Conservation (phyloP, 2,888 invertebrate species). For the Campoplex nolae region DNA sequence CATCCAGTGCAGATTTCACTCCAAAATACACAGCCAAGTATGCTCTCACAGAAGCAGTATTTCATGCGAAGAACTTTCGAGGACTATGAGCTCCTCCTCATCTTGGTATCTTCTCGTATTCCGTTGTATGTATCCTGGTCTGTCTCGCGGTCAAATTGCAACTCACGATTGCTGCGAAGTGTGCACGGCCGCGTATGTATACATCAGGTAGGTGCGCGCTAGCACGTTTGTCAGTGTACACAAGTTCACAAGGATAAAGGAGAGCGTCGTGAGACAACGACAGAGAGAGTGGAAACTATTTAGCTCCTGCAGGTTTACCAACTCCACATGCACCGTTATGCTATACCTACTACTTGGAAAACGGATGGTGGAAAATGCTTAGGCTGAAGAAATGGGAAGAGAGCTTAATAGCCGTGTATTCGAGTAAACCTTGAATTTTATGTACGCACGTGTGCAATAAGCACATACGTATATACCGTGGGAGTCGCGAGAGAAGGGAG, state of each 20-base stretch:
- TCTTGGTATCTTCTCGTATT: slow-evolving; percentile 2
- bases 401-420: slow-evolving; percentile 44
- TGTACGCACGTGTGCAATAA: slow-evolving; percentile 58
- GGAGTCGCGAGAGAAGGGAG: background rate
- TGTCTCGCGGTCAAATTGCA: slow-evolving; percentile 56
- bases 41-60: slow-evolving; percentile 1
- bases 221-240: background rate
- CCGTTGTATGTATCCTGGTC: slow-evolving; percentile 22
- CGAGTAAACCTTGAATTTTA: slow-evolving; percentile 57
- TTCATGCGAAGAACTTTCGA: background rate
- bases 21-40: background rate
- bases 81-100: slow-evolving; percentile 20
- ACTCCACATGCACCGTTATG: slow-evolving; percentile 29
- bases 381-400: slow-evolving; percentile 14
- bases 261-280: background rate
- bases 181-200: background rate
- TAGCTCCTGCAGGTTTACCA: slow-evolving; percentile 14
- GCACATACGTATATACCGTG: slow-evolving; percentile 37
- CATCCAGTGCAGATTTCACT: background rate
- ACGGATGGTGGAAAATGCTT: slow-evolving; percentile 9
- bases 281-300: slow-evolving; percentile 35
- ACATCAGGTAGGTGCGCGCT: background rate
- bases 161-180: background rate
- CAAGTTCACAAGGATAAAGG: slow-evolving; percentile 1
- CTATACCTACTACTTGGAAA: slow-evolving; percentile 2